A percentile compares a stretch with the other conserved stretches of the same genome.
phyloP scores from a whole-genome alignment of 2,888 invertebrate genomes.

The Chaitophorus viminalis region DNA sequence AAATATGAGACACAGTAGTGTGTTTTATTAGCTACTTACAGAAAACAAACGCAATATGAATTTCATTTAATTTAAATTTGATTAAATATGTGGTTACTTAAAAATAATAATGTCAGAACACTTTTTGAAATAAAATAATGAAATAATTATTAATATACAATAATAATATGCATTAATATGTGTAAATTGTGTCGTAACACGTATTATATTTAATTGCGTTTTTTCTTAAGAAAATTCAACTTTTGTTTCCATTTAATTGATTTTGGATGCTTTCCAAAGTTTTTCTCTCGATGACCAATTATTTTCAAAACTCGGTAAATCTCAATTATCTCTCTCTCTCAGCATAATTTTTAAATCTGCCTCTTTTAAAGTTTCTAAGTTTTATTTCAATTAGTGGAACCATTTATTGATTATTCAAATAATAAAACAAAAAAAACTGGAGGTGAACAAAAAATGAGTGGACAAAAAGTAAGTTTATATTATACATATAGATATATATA shows the following conservation, averaged over 20 bases:
- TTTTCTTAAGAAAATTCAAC: background rate
- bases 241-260: background rate
- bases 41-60: too few species aligned
- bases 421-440: background rate
- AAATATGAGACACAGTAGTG: too few species aligned
- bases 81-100: too few species aligned
- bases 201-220: background rate
- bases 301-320: conserved; percentile 3
- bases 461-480: background rate
- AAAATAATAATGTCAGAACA: too few species aligned
- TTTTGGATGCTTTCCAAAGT: background rate
- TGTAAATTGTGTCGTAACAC: background rate
- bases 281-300: background rate
- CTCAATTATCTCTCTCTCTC: background rate
- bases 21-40: too few species aligned
- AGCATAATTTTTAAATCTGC: background rate
- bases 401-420: background rate
- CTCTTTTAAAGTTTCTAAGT: background rate
- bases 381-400: conserved; percentile 15
- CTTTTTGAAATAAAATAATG: too few species aligned
- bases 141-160: too few species aligned
- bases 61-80: too few species aligned
- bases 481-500: background rate
- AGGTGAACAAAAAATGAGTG: background rate
- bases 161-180: background rate